Evolutionary conservation across 2,113 vertebrate genomes (phyloP).

Genomic region (Osmerus mordax): DNA sequence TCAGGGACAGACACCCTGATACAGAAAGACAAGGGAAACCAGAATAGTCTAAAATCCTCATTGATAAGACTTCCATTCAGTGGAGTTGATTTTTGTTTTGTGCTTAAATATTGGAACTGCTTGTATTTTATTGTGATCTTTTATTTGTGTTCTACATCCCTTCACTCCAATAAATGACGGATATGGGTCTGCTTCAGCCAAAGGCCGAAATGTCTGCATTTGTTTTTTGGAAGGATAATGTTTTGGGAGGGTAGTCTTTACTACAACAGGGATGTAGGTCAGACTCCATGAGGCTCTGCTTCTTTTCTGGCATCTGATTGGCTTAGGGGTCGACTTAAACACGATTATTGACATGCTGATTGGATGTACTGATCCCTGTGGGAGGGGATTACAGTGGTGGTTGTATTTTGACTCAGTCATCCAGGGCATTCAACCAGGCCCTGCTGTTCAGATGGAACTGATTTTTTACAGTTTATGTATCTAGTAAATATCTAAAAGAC

Average conservation of each 20-base stretch:
- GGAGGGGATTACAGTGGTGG: slow-evolving; percentile 16
- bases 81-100: no score
- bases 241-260: slow-evolving; percentile 19
- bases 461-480: no score
- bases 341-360: neutral
- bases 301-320: slow-evolving; percentile 7
- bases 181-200: no score
- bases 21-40: slow-evolving; percentile 29
- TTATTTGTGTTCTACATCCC: no score
- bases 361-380: slow-evolving; percentile 7
- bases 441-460: neutral
- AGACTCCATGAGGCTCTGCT: slow-evolving; percentile 30
- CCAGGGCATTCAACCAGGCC: neutral
- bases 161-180: no score
- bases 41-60: neutral
- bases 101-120: no score
- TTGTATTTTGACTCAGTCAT: neutral
- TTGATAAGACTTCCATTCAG: no score
- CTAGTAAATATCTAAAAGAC: no score
- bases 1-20: slow-evolving; percentile 1
- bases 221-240: neutral
- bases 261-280: slow-evolving; percentile 59
- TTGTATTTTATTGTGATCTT: no score
- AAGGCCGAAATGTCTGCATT: neutral
- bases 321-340: slow-evolving; percentile 7